phyloP scores from a whole-genome alignment of 2,113 vertebrate genomes.

The Rutilus rutilus region DNA sequence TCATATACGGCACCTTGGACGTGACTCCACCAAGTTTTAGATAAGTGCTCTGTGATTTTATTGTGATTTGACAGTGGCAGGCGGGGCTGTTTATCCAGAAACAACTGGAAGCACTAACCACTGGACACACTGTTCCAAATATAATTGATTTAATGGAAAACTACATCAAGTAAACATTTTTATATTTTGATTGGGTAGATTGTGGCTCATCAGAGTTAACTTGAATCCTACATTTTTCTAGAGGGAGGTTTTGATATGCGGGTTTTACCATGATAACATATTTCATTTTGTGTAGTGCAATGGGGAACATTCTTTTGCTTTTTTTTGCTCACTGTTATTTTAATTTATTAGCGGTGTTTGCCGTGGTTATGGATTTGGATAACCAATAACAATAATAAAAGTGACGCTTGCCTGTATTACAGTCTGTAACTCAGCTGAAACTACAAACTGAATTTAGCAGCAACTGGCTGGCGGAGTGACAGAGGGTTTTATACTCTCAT shows the following conservation, averaged over 20 bases:
- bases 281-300: neutral
- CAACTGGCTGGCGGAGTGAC: conserved; percentile 22
- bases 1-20: neutral
- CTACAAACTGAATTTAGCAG: conserved; percentile 38
- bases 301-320: neutral
- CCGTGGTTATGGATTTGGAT: conserved; percentile 8
- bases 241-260: neutral
- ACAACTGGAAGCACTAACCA: neutral
- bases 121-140: neutral
- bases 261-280: neutral
- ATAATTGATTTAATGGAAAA: neutral
- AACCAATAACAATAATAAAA: conserved; percentile 8
- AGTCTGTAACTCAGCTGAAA: conserved; percentile 9
- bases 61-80: conserved; percentile 2
- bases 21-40: neutral
- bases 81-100: neutral
- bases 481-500: conserved; percentile 32
- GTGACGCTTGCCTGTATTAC: neutral
- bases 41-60: conserved; percentile 8
- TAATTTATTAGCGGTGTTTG: neutral
- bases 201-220: neutral
- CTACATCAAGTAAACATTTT: neutral
- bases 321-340: neutral
- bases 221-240: neutral
- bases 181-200: neutral